phyloP scores from a whole-genome alignment of 2,888 invertebrate species.

The Heliconius cydno region DNA sequence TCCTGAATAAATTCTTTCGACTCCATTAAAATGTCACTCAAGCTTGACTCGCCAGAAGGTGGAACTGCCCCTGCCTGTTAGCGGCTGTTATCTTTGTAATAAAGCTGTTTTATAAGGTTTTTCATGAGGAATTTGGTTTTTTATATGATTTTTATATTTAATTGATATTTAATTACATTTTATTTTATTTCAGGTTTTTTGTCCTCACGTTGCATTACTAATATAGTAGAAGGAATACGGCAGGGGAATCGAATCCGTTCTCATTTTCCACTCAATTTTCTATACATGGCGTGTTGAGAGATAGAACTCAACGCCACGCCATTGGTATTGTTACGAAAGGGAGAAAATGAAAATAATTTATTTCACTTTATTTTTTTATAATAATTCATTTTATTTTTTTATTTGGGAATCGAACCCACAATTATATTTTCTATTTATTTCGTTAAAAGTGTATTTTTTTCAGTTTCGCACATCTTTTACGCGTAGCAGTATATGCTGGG shows the following conservation, averaged over 20 bases:
- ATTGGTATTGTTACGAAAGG: not conserved
- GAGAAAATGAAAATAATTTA: not conserved
- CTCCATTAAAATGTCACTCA: slow-evolving; percentile 55
- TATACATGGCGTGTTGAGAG: no score
- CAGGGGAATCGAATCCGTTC: no score
- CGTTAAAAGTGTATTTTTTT: no score
- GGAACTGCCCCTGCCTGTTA: slow-evolving; percentile 46
- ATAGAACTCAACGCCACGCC: not conserved
- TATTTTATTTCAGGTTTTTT: not conserved
- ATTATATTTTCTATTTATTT: no score
- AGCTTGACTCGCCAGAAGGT: slow-evolving; percentile 44
- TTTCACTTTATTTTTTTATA: no score
- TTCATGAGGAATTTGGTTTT: not conserved
- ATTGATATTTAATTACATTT: not conserved
- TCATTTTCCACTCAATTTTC: no score
- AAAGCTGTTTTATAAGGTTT: slow-evolving; percentile 18
- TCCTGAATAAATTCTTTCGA: slow-evolving; percentile 53
- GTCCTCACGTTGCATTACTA: not conserved
- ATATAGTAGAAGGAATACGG: no score
- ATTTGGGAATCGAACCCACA: not conserved
- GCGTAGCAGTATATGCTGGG: no score
- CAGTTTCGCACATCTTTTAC: no score
- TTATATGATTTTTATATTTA: not conserved
- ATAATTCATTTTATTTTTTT: not conserved
- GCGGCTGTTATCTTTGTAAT: slow-evolving; percentile 35